Percentiles rank a stretch among this genome's conserved stretches.
phyloP scores from a whole-genome alignment of 1,140 invertebrate species.

The Tribolium madens region DNA sequence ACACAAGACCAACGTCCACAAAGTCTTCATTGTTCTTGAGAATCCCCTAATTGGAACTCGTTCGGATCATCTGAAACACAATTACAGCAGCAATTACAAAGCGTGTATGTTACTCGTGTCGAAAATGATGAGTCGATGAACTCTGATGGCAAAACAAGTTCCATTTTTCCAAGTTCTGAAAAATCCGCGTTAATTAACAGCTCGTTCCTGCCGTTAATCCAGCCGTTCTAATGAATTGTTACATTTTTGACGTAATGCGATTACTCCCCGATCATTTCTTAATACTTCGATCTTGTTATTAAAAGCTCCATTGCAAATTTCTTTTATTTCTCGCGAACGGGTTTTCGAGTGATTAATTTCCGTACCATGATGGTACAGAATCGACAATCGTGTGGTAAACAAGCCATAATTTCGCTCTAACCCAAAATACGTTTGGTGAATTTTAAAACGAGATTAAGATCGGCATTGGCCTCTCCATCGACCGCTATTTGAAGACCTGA shows the following conservation, averaged over 20 bases:
- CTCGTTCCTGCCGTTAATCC: neutral
- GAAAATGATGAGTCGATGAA: conserved; percentile 1
- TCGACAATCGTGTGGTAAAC: conserved; percentile 24
- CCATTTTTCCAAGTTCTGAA: neutral
- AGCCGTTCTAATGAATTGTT: neutral
- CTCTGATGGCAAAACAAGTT: neutral
- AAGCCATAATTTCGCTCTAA: conserved; percentile 24
- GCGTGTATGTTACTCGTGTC: neutral
- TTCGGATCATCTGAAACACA: conserved; percentile 14
- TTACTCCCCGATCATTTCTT: conserved; percentile 17
- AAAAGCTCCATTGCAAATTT: conserved; percentile 4
- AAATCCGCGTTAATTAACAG: neutral
- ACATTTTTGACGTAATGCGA: conserved; percentile 12
- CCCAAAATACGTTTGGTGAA: conserved; percentile 30
- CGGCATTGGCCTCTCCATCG: conserved; percentile 38
- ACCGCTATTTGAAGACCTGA: conserved; percentile 38
- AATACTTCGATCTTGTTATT: conserved; percentile 14
- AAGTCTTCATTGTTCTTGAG: conserved; percentile 4
- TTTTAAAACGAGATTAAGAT: conserved; percentile 31
- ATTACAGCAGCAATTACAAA: conserved; percentile 8
- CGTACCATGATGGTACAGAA: conserved; percentile 3
- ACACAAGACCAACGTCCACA: conserved; percentile 15
- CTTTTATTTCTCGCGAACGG: neutral
- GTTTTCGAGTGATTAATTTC: conserved; percentile 18
- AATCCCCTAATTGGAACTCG: conserved; percentile 5